Evolutionary conservation across 2,113 vertebrate genomes (phyloP), one percentile per base, ranked within the genome.

Genomic region (Myrmecophaga tridactyla): DNA sequence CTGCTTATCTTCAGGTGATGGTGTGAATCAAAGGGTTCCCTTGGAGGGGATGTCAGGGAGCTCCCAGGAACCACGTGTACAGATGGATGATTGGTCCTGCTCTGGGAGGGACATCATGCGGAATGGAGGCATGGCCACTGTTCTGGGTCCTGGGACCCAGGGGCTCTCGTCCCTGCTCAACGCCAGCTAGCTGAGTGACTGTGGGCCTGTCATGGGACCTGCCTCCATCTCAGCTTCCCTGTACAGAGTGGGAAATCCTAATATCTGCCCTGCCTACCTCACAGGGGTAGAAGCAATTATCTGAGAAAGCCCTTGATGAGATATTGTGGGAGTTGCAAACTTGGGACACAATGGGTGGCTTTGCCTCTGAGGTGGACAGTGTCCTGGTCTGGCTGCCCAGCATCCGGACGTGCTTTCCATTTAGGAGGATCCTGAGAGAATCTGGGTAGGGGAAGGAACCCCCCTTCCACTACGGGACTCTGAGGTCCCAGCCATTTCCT

Each of bases 1-100:
- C 75, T 39, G 23, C 31, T 46, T 53, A 48, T 80, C 48, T 72
- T 88, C 23, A 21, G 21, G 69, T 31, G 39, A 5, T 34, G 41
- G 31, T 78, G 41, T 39, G 62, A 65, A 62, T 70, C 2, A 36
- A 48, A 17, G 46, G 83, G 69, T 76, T 65, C 13, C 18, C 25
- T 60, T 29, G 34, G 63, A 86, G 56, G 34, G 2, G 34, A 12
- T 29, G 3, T 82, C 25, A 77, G 86, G 70, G 62, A 46, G 58
- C 29, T 46, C 39, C 7, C 20, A 34, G 25, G 51, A n/a, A 73
- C 12, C 7, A 6, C 1, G 0, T 0, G 53, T 41, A 17, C 13
- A 81, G 63, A 39, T 53, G 48, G 27, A 17, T 15, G 70, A 84
- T 46, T 48, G 41, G 8, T 4, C 6, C 62, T 43, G 41, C 25